A percentile compares a stretch with the other conserved stretches of the same genome.
phyloP scores from a whole-genome alignment of 2,113 vertebrate genomes.

The Fulica atra region DNA sequence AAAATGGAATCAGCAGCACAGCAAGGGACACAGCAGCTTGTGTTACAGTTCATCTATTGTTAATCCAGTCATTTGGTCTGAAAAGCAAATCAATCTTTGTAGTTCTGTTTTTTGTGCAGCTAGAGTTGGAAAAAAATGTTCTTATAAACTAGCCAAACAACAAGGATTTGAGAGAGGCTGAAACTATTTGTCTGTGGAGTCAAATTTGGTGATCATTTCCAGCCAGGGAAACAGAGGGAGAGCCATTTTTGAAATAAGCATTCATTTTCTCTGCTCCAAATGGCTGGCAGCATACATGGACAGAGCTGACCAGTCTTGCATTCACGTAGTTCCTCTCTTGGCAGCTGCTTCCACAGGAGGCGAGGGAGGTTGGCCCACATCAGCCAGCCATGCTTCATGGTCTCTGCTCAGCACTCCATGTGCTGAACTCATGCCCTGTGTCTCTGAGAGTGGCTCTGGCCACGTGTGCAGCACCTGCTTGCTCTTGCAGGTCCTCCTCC shows the following conservation, averaged over 20 bases:
- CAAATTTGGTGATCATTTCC: background rate
- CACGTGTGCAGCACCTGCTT: background rate
- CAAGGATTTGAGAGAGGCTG: background rate
- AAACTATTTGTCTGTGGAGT: background rate
- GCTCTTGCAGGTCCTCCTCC: background rate
- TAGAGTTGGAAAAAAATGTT: background rate
- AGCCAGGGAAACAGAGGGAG: background rate
- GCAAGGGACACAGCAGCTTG: background rate
- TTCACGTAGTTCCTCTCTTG: background rate
- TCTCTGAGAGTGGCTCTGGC: background rate
- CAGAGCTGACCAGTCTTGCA: accelerated
- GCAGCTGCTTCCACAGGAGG: background rate
- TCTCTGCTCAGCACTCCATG: accelerated
- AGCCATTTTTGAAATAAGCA: background rate
- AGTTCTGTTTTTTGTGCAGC: background rate
- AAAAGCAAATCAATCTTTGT: background rate
- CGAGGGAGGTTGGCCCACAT: background rate
- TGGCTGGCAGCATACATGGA: background rate
- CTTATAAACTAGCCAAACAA: background rate
- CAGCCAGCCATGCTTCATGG: background rate
- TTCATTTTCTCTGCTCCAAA: background rate
- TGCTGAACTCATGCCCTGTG: background rate
- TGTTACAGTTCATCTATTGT: background rate
- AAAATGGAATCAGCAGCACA: background rate
- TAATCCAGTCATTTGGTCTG: conserved; percentile 18